phyloP scores from a whole-genome alignment of 2,113 vertebrate species.

The Hemichromis elongatus region DNA sequence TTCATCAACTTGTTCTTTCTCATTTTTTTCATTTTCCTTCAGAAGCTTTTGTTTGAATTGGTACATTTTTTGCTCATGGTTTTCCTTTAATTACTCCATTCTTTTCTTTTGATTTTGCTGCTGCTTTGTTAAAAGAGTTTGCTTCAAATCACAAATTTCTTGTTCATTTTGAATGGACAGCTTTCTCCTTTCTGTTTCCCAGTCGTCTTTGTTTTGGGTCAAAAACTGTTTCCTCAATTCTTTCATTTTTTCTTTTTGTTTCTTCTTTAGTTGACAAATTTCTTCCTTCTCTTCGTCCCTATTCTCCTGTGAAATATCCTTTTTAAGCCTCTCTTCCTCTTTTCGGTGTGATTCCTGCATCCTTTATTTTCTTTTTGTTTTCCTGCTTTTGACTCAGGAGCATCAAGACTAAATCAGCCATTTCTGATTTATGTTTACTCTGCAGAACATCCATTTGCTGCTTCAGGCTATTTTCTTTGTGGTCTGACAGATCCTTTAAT shows the following conservation, averaged over 20 bases:
- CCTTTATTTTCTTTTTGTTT: rapidly evolving
- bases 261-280: rapidly evolving
- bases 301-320: rapidly evolving
- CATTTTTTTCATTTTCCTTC: neutral
- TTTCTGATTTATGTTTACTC: neutral
- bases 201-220: neutral
- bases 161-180: rapidly evolving
- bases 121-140: rapidly evolving
- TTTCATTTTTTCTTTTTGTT: neutral
- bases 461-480: neutral
- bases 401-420: neutral
- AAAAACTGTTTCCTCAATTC: rapidly evolving
- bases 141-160: neutral
- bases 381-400: neutral
- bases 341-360: neutral
- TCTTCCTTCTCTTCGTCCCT: rapidly evolving
- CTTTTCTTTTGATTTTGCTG: rapidly evolving
- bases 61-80: rapidly evolving
- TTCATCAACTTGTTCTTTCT: rapidly evolving
- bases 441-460: neutral
- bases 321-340: neutral
- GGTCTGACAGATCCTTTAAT: rapidly evolving
- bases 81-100: rapidly evolving
- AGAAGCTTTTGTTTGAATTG: rapidly evolving
- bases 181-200: rapidly evolving